phyloP scores from a whole-genome alignment of 2,113 vertebrate species.

The Butorides virescens region DNA sequence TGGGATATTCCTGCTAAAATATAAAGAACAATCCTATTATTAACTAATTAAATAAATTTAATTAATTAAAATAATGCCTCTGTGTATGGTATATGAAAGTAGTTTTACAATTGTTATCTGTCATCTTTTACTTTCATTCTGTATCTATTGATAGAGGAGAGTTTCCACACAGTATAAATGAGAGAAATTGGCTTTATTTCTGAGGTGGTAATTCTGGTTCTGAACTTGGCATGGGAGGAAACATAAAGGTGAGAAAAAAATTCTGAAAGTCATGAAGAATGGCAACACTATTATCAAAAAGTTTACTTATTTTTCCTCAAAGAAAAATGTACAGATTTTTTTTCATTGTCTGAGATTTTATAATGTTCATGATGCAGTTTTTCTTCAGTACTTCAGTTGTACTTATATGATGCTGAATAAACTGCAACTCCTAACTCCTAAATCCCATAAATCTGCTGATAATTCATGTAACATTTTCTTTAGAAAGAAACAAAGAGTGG shows the following conservation, averaged over 20 bases:
- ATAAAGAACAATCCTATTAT: background rate
- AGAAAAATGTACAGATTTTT: background rate
- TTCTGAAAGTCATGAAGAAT: background rate
- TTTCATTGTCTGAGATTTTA: background rate
- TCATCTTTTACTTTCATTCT: background rate
- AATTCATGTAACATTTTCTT: background rate
- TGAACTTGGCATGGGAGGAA: background rate
- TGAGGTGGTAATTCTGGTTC: background rate
- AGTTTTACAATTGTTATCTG: background rate
- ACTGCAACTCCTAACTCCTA: background rate
- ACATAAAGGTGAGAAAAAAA: background rate
- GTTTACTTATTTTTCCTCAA: rapidly evolving
- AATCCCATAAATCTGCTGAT: background rate
- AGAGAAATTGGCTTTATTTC: background rate
- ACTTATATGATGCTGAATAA: background rate
- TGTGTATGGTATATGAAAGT: background rate
- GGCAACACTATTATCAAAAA: background rate
- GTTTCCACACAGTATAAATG: background rate
- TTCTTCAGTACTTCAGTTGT: background rate
- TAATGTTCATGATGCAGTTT: background rate
- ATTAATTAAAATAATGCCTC: background rate
- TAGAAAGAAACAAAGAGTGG: background rate
- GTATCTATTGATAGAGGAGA: background rate
- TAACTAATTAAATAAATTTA: background rate
- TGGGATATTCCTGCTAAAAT: background rate